Evolutionary conservation across 1,140 invertebrate genomes (phyloP).

Genomic region (Ptiloglossa arizonensis): DNA sequence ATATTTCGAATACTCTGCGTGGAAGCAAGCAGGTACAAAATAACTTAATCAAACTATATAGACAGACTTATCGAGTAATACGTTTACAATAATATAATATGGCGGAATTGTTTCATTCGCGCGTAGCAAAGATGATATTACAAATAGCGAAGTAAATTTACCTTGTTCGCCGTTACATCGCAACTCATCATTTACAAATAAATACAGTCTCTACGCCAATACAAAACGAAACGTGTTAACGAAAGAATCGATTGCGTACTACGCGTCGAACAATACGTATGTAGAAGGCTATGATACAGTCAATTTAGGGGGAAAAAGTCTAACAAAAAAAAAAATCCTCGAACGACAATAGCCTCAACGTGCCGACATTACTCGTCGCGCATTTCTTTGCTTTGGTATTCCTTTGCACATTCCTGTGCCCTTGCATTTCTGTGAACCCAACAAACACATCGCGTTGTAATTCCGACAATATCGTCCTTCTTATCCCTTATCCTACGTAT

Average conservation of each 20-base stretch:
- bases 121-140: slow-evolving; percentile 26
- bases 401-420: slow-evolving; percentile 75
- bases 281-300: slow-evolving; percentile 51
- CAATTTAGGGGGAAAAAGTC: slow-evolving; percentile 51
- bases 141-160: not conserved
- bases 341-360: slow-evolving; percentile 73
- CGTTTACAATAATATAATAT: slow-evolving; percentile 64
- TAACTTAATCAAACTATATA: slow-evolving; percentile 64
- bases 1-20: slow-evolving; percentile 51
- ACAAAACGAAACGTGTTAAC: slow-evolving; percentile 8
- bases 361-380: slow-evolving; percentile 77
- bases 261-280: slow-evolving; percentile 32
- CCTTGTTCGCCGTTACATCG: not conserved
- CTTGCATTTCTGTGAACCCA: slow-evolving; percentile 81
- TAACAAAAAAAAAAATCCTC: slow-evolving; percentile 48
- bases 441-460: slow-evolving; percentile 65
- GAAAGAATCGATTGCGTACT: not conserved
- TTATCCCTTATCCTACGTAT: slow-evolving; percentile 60
- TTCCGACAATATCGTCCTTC: slow-evolving; percentile 20
- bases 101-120: slow-evolving; percentile 62
- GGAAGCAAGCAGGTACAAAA: slow-evolving; percentile 73
- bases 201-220: slow-evolving; percentile 25
- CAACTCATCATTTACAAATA: slow-evolving; percentile 41
- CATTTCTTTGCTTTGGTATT: slow-evolving; percentile 80
- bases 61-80: slow-evolving; percentile 47